A percentile compares a stretch with the other conserved stretches of the same genome.
Conservation (phyloP, 1,140 invertebrate genomes). For the Pogonomyrmex barbatus region DNA sequence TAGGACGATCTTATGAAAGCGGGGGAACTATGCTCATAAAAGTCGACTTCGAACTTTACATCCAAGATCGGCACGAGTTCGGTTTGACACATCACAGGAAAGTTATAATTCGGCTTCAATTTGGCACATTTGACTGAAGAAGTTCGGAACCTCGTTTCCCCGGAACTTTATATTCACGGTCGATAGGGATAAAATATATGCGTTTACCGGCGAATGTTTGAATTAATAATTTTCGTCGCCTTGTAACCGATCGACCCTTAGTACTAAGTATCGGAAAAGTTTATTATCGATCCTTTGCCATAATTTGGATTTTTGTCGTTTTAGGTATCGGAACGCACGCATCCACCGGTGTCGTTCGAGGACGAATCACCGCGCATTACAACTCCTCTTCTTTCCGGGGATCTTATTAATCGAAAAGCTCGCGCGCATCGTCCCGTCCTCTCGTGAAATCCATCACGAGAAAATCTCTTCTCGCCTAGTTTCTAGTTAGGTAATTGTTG, state of each 20-base stretch:
- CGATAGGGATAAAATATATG: slow-evolving; percentile 39
- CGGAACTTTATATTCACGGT: slow-evolving; percentile 50
- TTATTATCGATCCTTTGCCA: neutral
- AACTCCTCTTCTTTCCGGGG: neutral
- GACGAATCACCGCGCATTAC: slow-evolving; percentile 3
- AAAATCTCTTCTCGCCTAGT: neutral
- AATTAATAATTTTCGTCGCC: slow-evolving; percentile 49
- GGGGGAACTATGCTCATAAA: slow-evolving; percentile 53
- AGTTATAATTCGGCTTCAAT: slow-evolving; percentile 65
- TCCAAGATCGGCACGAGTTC: slow-evolving; percentile 50
- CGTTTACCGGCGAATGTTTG: slow-evolving; percentile 47
- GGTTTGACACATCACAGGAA: slow-evolving; percentile 62
- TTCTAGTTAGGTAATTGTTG: neutral
- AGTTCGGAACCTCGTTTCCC: slow-evolving; percentile 16
- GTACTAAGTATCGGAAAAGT: slow-evolving; percentile 28
- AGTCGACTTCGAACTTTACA: slow-evolving; percentile 59
- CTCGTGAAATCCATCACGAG: slow-evolving; percentile 6
- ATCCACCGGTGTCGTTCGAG: neutral
- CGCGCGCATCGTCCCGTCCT: neutral
- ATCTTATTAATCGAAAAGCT: slow-evolving; percentile 7
- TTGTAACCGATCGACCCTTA: slow-evolving; percentile 10
- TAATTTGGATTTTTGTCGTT: neutral
- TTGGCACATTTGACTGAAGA: slow-evolving; percentile 53
- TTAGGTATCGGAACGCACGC: neutral
- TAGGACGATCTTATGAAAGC: slow-evolving; percentile 60